Base-by-base conservation (phyloP, 2,797 vertebrate species). In the Craterocephalus amniculus region DNA sequence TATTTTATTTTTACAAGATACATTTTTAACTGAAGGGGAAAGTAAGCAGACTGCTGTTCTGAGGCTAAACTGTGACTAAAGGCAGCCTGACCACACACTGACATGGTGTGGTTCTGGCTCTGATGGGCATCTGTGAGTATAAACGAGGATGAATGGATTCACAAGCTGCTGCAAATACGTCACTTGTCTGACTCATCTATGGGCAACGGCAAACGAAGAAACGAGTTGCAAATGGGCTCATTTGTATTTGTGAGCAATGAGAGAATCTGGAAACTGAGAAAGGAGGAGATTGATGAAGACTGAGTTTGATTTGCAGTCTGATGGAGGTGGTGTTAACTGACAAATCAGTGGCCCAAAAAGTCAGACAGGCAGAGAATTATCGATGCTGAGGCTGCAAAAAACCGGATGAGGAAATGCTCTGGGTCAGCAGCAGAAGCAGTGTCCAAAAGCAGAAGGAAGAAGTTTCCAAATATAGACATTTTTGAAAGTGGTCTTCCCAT, bases 131-230 rank as follows among this genome's bases (percentile, higher is more conserved):
- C 83, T 90, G 80, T 85, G 58, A 66, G 58, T 56, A 72, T 61
- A 76, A 81, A 83, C 66, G 49, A 69, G 69, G 59, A 86, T 89
- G 87, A 88, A 88, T 78, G 79, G 85, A 78, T 85, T 88, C 78
- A 59, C 85, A 86, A 70, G 72, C 63, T 89, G 88, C 63, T 64
- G 76, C 80, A 77, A 87, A 86, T 87, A 89, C 89, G 91, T 91
- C 89, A 81, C 79, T 81, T 38, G 45, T 3, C 49, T 87, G 87
- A 91, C n/a, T 91, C 84, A 86, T 45, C 1, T 18, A 52, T 34
- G 26, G 62, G 55, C 27, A 20, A 67, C 6, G 83, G 88, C 83
- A 87, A 88, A 87, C 83, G 80, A 81, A 84, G 69, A 68, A 70
- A 70, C 26, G 58, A 76, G 70, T 74, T 77, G 79, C 45, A 81